Evolutionary conservation across 2,888 invertebrate species (phyloP).

Genomic region (Apotomis capreana): DNA sequence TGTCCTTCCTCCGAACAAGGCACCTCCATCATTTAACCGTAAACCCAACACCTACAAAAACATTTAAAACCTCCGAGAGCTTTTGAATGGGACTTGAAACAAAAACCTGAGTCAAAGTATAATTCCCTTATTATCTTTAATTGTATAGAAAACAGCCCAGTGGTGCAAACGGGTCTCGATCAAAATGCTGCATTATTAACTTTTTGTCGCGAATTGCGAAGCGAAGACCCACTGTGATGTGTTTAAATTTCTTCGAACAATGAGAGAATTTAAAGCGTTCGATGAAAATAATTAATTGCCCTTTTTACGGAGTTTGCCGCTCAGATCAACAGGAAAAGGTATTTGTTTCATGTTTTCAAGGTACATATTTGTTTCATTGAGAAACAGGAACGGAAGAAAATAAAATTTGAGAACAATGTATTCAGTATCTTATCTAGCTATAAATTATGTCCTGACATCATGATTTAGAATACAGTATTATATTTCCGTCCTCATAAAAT

Average conservation of each 20-base stretch:
- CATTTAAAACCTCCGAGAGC: not conserved
- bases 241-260: constrained; percentile 40
- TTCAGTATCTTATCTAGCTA: too few relatives aligned
- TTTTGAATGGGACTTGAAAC: constrained; percentile 31
- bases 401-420: too few relatives aligned
- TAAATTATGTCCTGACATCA: too few relatives aligned
- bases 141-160: constrained; percentile 42
- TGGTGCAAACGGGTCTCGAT: constrained; percentile 51
- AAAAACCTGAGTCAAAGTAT: constrained; percentile 32
- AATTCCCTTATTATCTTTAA: constrained; percentile 43
- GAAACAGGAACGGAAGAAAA: too few relatives aligned
- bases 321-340: constrained; percentile 6
- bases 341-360: not conserved
- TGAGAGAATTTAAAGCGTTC: constrained; percentile 30
- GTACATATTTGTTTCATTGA: too few relatives aligned
- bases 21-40: constrained; percentile 14
- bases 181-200: constrained; percentile 51
- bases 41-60: constrained; percentile 1
- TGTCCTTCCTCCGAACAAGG: not conserved
- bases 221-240: constrained; percentile 52
- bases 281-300: constrained; percentile 36
- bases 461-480: too few relatives aligned
- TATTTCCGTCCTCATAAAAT: too few relatives aligned
- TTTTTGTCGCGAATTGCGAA: constrained; percentile 53
- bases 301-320: constrained; percentile 26